Evolutionary conservation across 2,797 vertebrate genomes (phyloP), one percentile per base, ranked within the genome.

Genomic region (Labroides dimidiatus): DNA sequence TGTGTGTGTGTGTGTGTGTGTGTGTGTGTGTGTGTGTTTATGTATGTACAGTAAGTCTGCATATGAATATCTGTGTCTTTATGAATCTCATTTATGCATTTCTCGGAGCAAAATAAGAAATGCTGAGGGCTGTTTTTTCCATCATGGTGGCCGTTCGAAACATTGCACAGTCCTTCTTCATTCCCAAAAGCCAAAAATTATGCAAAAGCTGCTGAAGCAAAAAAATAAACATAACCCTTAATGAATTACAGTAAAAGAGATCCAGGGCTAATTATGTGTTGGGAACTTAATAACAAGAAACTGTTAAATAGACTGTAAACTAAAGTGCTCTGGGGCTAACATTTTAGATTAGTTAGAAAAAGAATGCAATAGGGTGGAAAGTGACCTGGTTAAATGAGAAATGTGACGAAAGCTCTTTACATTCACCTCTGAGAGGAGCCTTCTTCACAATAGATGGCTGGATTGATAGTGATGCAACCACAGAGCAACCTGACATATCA

Each of bases 81-180:
- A 66, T 75, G 69, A 87, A 84, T 87, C 90, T 92, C 78, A 89
- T 92, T 90, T 90, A 80, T 89, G 90, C 89, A 65, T 78, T 84
- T 73, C 82, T 64, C 63, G 59, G 74, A 72, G 64, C 69, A 69
- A 89, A 92, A 93, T 86, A 76, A 91, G 72, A 90, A 85, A 84
- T 57, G 67, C 81, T 82, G 53, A 27, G 27, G 68, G 84, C 54
- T 77, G 72, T 91, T 88, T 84, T 85, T 88, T 84, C 74, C 75
- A 66, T 86, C 71, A 70, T 41, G 64, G 59, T 62, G 57, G 69
- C 58, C 70, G 69, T 78, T 57, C 76, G 78, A 84, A 71, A 82
- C 67, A 87, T 61, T 37, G 48, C 62, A 58, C 4, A 17, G 60
- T 37, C 60, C 41, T 51, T 82, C 80, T 77, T 78, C 69, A 43